Conservation (phyloP, 2,888 invertebrate species). For the Sycophila texana region DNA sequence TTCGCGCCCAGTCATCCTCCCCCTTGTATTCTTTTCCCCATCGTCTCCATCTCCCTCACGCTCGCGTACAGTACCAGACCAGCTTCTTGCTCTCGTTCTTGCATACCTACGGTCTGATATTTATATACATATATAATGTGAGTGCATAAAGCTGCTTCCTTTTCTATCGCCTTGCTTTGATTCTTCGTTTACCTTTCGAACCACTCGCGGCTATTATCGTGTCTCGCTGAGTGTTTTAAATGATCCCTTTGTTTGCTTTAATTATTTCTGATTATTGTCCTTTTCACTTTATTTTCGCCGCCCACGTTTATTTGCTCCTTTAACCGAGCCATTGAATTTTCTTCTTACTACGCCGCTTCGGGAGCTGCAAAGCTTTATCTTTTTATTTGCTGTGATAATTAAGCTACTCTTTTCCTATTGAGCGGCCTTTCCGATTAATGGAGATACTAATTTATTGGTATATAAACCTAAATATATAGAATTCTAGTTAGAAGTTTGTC, state of each 20-base stretch:
- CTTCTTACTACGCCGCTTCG: neutral
- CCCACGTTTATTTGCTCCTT: slow-evolving; percentile 22
- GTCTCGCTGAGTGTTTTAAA: slow-evolving; percentile 37
- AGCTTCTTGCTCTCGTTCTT: neutral
- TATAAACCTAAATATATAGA: too few species aligned
- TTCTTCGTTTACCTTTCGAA: neutral
- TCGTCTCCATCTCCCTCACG: neutral
- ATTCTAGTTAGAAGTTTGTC: too few species aligned
- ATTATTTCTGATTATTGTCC: slow-evolving; percentile 20
- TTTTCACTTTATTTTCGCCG: slow-evolving; percentile 9
- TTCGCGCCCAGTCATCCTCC: slow-evolving; percentile 23
- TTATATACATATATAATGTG: too few species aligned
- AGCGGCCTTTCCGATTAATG: neutral
- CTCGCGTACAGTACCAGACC: too few species aligned
- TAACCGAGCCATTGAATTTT: slow-evolving; percentile 2
- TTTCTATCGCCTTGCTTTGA: slow-evolving; percentile 1
- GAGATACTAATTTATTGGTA: too few species aligned
- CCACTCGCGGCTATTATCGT: slow-evolving; percentile 9
- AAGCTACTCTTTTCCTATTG: neutral
- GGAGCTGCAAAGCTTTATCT: neutral
- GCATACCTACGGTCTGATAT: too few species aligned
- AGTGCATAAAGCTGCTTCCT: too few species aligned
- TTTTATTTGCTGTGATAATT: neutral
- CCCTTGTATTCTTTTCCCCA: neutral
- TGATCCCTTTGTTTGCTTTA: slow-evolving; percentile 41